phyloP scores from a whole-genome alignment of 2,888 invertebrate genomes.

The Oscheius sp. region DNA sequence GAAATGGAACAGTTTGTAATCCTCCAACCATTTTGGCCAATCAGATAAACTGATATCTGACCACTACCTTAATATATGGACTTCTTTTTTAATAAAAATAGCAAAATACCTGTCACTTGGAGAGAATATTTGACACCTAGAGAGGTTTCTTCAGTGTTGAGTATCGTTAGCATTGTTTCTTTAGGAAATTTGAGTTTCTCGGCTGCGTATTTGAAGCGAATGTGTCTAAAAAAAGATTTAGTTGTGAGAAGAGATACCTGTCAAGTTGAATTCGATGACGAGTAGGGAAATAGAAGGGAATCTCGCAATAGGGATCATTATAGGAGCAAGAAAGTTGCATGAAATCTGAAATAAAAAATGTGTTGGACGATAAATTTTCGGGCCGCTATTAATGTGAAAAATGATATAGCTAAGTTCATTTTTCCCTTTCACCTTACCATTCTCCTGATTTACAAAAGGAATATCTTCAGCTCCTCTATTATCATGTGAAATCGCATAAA shows the following conservation, averaged over 20 bases:
- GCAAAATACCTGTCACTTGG: background rate
- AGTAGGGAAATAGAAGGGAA: constrained; percentile 57
- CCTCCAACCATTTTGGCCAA: constrained; percentile 42
- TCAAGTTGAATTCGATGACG: constrained; percentile 37
- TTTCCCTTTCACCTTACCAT: background rate
- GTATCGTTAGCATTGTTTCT: constrained; percentile 32
- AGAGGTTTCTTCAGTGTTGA: background rate
- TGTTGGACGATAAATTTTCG: no score
- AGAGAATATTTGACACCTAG: constrained; percentile 17
- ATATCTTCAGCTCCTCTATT: constrained; percentile 57
- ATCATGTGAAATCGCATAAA: constrained; percentile 58
- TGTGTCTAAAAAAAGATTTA: constrained; percentile 32
- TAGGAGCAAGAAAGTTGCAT: constrained; percentile 29
- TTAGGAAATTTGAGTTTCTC: constrained; percentile 40
- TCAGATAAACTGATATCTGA: constrained; percentile 47
- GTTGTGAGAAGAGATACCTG: background rate
- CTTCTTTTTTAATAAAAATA: background rate
- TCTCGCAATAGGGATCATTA: constrained; percentile 52
- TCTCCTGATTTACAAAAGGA: constrained; percentile 52
- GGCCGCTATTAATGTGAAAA: no score
- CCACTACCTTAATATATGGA: constrained; percentile 52
- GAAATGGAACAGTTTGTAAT: constrained; percentile 37
- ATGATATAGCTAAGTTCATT: no score
- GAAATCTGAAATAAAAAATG: constrained; percentile 30
- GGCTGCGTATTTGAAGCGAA: constrained; percentile 40